phyloP scores from a whole-genome alignment of 2,113 vertebrate genomes.

The Catharus fuscescens region DNA sequence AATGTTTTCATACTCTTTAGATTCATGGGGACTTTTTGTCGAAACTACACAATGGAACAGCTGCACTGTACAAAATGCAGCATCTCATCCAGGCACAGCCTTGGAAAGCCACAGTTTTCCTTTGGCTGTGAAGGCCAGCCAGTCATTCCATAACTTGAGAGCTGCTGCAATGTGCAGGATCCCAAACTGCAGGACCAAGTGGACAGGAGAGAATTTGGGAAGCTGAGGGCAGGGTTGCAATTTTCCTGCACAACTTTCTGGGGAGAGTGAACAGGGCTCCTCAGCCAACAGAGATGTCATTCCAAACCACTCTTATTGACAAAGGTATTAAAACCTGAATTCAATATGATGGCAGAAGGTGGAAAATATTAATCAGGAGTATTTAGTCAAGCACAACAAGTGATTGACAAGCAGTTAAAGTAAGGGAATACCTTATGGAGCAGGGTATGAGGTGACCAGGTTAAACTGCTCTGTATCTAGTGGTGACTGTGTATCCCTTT shows the following conservation, averaged over 20 bases:
- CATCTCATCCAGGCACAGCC: background rate
- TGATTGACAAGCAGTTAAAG: background rate
- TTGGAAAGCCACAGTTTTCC: background rate
- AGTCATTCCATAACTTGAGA: background rate
- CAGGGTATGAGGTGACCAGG: background rate
- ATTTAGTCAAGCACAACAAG: background rate
- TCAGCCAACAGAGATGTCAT: background rate
- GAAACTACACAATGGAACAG: background rate
- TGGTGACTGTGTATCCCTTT: background rate
- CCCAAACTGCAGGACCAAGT: background rate
- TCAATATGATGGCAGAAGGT: background rate
- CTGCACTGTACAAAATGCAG: background rate
- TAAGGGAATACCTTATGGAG: background rate
- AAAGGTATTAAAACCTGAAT: background rate
- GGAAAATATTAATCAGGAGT: background rate
- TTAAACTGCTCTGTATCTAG: fast-evolving
- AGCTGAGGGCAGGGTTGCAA: background rate
- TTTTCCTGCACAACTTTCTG: background rate
- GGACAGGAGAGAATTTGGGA: background rate
- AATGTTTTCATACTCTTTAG: background rate
- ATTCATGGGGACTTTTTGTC: background rate
- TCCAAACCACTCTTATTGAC: background rate
- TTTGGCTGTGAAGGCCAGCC: background rate
- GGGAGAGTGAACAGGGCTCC: background rate
- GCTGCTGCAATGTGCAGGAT: background rate